Percentiles rank a stretch among this genome's conserved stretches.
Evolutionary conservation across 1,140 invertebrate species (phyloP).

Genomic region (Drosophila persimilis): DNA sequence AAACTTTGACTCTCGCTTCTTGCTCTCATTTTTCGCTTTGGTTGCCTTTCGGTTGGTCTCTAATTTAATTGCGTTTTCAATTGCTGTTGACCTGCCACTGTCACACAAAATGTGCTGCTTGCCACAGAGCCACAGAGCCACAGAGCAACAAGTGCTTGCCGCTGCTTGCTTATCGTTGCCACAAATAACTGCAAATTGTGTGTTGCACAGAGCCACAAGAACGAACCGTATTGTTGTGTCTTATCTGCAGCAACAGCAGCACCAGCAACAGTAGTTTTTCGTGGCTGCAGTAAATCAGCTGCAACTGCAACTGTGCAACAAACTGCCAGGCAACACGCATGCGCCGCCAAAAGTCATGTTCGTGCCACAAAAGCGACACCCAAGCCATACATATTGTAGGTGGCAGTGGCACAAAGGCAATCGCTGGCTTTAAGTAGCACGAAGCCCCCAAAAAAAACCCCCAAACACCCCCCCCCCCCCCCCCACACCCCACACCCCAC

Average conservation of each 20-base stretch:
- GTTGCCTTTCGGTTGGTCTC: constrained; percentile 8
- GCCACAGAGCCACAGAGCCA: constrained; percentile 62
- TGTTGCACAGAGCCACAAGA: constrained; percentile 25
- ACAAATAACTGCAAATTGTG: constrained; percentile 79
- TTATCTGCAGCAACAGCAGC: constrained; percentile 19
- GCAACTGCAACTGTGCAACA: constrained; percentile 57
- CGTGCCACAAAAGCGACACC: constrained; percentile 77
- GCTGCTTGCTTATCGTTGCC: constrained; percentile 51
- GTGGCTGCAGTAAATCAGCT: constrained; percentile 63
- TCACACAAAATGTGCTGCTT: constrained; percentile 50
- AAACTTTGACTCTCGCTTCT: constrained; percentile 33
- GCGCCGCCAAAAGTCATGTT: constrained; percentile 81
- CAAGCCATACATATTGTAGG: constrained; percentile 79
- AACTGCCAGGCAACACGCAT: constrained; percentile 79
- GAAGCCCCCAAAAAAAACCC: no score
- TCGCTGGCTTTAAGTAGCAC: background rate
- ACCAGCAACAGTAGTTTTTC: constrained; percentile 27
- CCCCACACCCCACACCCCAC: no score
- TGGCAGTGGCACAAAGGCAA: constrained; percentile 52
- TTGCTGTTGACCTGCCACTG: constrained; percentile 61
- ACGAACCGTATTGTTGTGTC: constrained; percentile 73
- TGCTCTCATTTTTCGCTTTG: constrained; percentile 51
- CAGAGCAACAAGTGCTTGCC: constrained; percentile 31
- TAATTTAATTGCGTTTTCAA: constrained; percentile 74
- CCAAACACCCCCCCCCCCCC: no score